Evolutionary conservation across 2,888 invertebrate species (phyloP).

Genomic region (Hartigia nigra): DNA sequence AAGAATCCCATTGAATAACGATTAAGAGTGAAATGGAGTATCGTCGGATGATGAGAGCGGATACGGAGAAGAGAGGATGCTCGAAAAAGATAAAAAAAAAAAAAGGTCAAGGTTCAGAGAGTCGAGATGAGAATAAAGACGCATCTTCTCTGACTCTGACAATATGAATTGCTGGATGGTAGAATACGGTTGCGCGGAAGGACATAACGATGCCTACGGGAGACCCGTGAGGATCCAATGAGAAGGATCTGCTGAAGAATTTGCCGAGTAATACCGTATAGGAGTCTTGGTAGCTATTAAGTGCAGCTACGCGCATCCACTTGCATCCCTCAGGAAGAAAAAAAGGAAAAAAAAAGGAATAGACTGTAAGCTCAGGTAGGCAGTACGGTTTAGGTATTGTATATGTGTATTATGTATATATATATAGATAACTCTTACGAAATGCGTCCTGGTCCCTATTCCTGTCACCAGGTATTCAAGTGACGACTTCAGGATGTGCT

Average conservation of each 20-base stretch:
- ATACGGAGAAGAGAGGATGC: neutral
- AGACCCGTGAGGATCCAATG: conserved; percentile 17
- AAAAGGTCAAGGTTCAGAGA: neutral
- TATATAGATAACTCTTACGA: neutral
- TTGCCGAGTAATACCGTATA: conserved; percentile 55
- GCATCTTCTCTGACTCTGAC: neutral
- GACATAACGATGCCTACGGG: conserved; percentile 43
- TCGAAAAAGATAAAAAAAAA: neutral
- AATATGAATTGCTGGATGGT: neutral
- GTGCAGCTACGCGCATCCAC: conserved; percentile 28
- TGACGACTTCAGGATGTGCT: neutral
- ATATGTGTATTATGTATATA: too few relatives aligned
- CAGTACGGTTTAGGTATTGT: neutral
- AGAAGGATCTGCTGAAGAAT: conserved; percentile 47
- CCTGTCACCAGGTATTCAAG: neutral
- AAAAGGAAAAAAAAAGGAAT: neutral
- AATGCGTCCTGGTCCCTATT: neutral
- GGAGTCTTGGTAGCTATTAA: conserved; percentile 41
- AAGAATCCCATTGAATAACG: neutral
- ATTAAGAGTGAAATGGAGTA: neutral
- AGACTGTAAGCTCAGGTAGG: neutral
- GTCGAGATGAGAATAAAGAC: neutral
- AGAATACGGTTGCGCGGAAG: conserved; percentile 39
- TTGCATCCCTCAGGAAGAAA: neutral
- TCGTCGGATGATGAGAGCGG: neutral